Evolutionary conservation across 2,113 vertebrate genomes (phyloP).

Genomic region (Cephalopholis sonnerati): DNA sequence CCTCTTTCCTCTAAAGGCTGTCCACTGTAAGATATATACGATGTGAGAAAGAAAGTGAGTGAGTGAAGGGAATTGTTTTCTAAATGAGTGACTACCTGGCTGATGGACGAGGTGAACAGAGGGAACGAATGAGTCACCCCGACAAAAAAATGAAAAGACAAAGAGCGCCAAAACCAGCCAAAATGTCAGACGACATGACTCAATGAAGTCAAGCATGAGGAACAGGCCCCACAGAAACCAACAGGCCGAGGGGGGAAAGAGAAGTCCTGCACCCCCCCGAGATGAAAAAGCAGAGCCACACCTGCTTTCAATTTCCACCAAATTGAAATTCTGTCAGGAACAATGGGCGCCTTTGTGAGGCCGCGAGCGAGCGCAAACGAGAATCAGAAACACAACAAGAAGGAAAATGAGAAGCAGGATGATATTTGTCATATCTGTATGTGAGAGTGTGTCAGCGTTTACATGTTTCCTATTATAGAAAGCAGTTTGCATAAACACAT

Average conservation of each 20-base stretch:
- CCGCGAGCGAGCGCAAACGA: conserved; percentile 42
- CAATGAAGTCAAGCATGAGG: conserved; percentile 41
- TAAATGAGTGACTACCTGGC: conserved; percentile 20
- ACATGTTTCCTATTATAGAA: background rate
- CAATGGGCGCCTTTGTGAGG: conserved; percentile 79
- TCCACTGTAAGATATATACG: background rate
- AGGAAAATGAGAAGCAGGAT: conserved; percentile 18
- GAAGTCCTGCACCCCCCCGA: conserved; percentile 11
- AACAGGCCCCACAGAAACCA: conserved; percentile 37
- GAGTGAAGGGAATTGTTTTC: conserved; percentile 6
- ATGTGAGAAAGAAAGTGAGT: background rate
- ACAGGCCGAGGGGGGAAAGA: background rate
- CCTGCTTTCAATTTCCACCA: conserved; percentile 82
- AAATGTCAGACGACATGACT: conserved; percentile 41
- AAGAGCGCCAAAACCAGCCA: conserved; percentile 16
- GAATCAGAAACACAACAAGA: conserved; percentile 31
- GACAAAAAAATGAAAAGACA: background rate
- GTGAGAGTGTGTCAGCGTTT: conserved; percentile 6
- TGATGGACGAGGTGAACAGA: conserved; percentile 33
- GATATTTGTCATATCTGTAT: conserved; percentile 37
- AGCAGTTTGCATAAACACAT: conserved; percentile 1
- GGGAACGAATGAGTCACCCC: conserved; percentile 31
- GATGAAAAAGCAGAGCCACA: conserved; percentile 70
- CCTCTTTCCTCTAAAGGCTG: background rate
- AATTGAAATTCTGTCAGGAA: conserved; percentile 75